These are phyloP conservation scores for Scaptomyza caliginosa DNA, from an alignment of 2,888 invertebrate genomes.

Conservation along the genomic window DNA sequence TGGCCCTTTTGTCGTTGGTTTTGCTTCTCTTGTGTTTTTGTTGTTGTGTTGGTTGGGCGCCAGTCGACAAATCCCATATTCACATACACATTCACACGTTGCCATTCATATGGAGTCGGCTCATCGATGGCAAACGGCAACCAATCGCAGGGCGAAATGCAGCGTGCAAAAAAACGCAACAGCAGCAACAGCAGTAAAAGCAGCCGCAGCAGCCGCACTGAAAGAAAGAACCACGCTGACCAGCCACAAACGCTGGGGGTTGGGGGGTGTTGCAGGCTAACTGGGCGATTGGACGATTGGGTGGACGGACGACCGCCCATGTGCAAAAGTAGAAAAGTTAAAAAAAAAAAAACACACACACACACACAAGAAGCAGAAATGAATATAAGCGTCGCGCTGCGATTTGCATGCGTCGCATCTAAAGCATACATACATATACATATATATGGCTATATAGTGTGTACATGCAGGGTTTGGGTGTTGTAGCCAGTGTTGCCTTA, in stretches of 20 bases:
- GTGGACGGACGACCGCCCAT: constrained; percentile 43
- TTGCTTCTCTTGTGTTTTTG: neutral
- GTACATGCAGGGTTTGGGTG: constrained; percentile 5
- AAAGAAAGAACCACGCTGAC: constrained; percentile 58
- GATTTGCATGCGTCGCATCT: constrained; percentile 72
- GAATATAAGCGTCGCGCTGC: constrained; percentile 39
- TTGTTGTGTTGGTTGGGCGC: constrained; percentile 34
- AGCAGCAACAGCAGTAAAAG: constrained; percentile 19
- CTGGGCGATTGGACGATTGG: constrained; percentile 7
- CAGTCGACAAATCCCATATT: constrained; percentile 13
- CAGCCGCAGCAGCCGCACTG: constrained; percentile 30
- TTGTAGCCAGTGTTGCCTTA: constrained; percentile 7
- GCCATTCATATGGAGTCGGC: constrained; percentile 25
- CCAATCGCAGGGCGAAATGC: constrained; percentile 75
- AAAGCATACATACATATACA: neutral
- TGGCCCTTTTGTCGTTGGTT: constrained; percentile 26
- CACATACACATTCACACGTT: constrained; percentile 6
- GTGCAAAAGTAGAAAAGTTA: constrained; percentile 18
- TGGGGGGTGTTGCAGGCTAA: constrained; percentile 3
- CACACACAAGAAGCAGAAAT: no score
- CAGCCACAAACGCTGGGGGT: constrained; percentile 52
- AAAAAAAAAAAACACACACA: neutral
- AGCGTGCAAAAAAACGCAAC: constrained; percentile 71
- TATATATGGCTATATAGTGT: constrained; percentile 11
- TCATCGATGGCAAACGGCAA: constrained; percentile 68